Percentiles rank a stretch among this genome's conserved stretches.
Evolutionary conservation across 2,888 invertebrate genomes (phyloP).

Genomic region (Perdita meconis): DNA sequence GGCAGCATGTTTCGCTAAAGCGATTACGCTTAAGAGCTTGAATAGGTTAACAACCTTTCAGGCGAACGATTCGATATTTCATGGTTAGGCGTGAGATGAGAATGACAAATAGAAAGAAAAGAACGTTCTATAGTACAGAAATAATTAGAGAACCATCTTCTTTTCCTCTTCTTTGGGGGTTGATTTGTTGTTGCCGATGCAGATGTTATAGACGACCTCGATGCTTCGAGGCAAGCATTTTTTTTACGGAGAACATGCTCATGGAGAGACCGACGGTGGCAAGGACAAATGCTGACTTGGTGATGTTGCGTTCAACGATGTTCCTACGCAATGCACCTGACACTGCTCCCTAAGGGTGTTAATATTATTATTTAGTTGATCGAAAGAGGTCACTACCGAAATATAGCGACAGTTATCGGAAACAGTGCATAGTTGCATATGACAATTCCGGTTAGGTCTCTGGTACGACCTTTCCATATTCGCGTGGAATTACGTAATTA

Average conservation of each 20-base stretch:
- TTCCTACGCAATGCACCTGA: conserved; percentile 65
- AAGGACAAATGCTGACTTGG: conserved; percentile 76
- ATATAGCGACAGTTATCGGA: too few species aligned
- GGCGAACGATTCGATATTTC: conserved; percentile 3
- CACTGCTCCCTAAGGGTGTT: conserved; percentile 32
- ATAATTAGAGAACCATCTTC: conserved; percentile 9
- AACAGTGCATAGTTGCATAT: too few species aligned
- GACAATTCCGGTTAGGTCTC: too few species aligned
- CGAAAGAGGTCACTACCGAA: too few species aligned
- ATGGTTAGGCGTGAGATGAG: background rate
- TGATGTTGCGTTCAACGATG: conserved; percentile 72
- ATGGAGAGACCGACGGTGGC: conserved; percentile 80
- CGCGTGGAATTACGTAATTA: background rate
- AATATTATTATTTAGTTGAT: background rate
- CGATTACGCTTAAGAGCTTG: too few species aligned
- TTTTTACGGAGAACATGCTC: conserved; percentile 80
- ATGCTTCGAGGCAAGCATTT: conserved; percentile 76
- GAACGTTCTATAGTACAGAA: background rate
- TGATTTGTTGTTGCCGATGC: conserved; percentile 15
- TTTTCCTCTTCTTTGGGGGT: background rate
- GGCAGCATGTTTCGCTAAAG: conserved; percentile 2
- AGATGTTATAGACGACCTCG: conserved; percentile 67
- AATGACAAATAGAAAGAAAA: background rate
- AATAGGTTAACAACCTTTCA: too few species aligned
- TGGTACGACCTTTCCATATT: conserved; percentile 2